Percentiles rank a stretch among this genome's conserved stretches.
Conservation (phyloP, 1,140 invertebrate species). For the Ips nitidus region DNA sequence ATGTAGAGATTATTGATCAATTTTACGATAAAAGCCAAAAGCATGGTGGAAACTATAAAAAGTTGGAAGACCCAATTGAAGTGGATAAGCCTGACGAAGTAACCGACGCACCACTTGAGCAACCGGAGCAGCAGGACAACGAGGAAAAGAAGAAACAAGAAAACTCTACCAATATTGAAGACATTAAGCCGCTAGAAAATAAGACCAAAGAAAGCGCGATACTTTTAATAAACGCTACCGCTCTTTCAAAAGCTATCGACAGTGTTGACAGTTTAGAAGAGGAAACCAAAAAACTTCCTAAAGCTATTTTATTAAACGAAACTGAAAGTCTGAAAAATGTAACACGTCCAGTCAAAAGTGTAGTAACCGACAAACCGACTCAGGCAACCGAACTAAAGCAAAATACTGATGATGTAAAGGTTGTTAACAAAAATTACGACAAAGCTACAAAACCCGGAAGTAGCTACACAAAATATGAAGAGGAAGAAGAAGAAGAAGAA, state of each 20-base stretch:
- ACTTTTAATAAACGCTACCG: too few relatives aligned
- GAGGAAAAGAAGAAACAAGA: neutral
- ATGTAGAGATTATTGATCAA: conserved; percentile 17
- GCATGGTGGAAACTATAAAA: conserved; percentile 32
- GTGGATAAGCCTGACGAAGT: too few relatives aligned
- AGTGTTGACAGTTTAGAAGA: too few relatives aligned
- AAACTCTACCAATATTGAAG: neutral
- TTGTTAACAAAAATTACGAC: conserved; percentile 28
- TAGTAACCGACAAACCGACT: too few relatives aligned
- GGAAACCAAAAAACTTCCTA: too few relatives aligned
- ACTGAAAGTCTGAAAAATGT: too few relatives aligned
- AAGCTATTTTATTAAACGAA: too few relatives aligned
- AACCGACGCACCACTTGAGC: too few relatives aligned
- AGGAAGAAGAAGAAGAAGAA: conserved; percentile 4
- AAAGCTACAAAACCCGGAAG: conserved; percentile 31
- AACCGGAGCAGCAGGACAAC: neutral
- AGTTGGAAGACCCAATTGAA: neutral
- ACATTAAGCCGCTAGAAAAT: conserved; percentile 8
- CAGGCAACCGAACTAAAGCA: neutral
- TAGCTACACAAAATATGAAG: conserved; percentile 14
- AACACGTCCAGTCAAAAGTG: too few relatives aligned
- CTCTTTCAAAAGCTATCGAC: too few relatives aligned
- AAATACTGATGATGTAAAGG: conserved; percentile 1
- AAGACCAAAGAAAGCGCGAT: neutral
- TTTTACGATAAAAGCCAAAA: conserved; percentile 30